Base-by-base conservation (phyloP, 2,797 vertebrate genomes). In the Rhinophrynus dorsalis region DNA sequence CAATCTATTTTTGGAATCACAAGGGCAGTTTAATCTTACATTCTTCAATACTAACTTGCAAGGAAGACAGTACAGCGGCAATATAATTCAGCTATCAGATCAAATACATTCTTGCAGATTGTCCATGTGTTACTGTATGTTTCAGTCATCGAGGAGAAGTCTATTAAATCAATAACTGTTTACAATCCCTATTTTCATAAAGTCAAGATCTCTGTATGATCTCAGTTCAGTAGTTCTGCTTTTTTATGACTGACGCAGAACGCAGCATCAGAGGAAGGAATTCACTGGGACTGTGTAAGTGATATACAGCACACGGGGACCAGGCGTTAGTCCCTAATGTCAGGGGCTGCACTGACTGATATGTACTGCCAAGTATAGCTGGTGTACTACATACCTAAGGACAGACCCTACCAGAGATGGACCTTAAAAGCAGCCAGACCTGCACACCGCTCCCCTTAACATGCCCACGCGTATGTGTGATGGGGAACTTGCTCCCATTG, bases 1-100 rank as follows among this genome's bases (percentile, higher is more conserved):
- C 76, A 76, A 75, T 80, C 74, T 76, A 57, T 51, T 51, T 79
- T 74, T 76, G 78, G 80, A 47, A 76, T 56, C 35, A 76, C 67
- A 48, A 80, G 68, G 57, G 69, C 68, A 51, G 75, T 82, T 85
- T 78, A 75, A 84, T 83, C 83, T 77, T 80, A 67, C 70, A 65
- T 79, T 32, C 30, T 79, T 79, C 75, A 63, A 75, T 62, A 42
- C 37, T 48, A 40, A 72, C 35, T 76, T 66, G 74, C 67, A 60
- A 63, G 58, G 23, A 79, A 75, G 57, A 55, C 50, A 0, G 0
- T 71, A 76, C 65, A 73, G 79, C 83, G 79, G 59, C 44, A 15
- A 3, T 17, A 75, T 76, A 69, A 77, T 60, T 66, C 35, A 65
- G 52, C 47, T 76, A 81, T 81, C 82, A 80, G 78, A 83, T 80